Base-by-base conservation (phyloP, 2,888 invertebrate species). In the Stenodema calcarata region DNA sequence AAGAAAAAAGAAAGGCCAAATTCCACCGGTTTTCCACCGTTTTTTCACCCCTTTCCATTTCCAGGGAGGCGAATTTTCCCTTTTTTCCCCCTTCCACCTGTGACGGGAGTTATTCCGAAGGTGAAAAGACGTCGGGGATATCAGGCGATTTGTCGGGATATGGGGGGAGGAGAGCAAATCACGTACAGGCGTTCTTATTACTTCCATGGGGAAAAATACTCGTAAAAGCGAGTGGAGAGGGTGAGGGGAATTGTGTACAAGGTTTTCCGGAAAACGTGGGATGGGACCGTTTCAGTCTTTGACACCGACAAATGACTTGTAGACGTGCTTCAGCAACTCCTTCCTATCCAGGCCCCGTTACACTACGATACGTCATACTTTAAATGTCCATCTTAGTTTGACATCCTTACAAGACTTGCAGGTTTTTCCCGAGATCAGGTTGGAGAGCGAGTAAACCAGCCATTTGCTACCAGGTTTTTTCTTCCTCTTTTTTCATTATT, bases 301-400 rank as follows among this genome's bases (percentile, higher is more conserved):
- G 84, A 84, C 84, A 47, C 84, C 84, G 73, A 84, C 84, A 84
- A 84, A 84, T 84, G 84, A 84, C 84, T 73, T 27, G 73, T 30
- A 28, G 84, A 84, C 84, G 84, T 84, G 84, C 84, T 84, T 44
- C 14, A 84, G 84, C 28, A 28, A 41, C 27, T 83, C 44, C 83
- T 35, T 44, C 84, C 75, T 27, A 47, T 12, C 18, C 27, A 3
- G n/a, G 16, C 28, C 54, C 44, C 73, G 9, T 28, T n/a, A n/a
- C 18, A 14, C 3, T 83, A 83, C 79, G n/a, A 80, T 80, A 80
- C 80, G 80, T 80, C 80, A 80, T 80, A 80, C 54, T 80, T 80
- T 80, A 50, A 80, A 80, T 54, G 80, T 80, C 80, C 80, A 35
- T 80, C 80, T 44, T 42, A 41, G 44, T 41, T 78, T 78, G 78